Evolutionary conservation across 1,140 invertebrate species (phyloP), one percentile per base, ranked within the genome.

Genomic region (Gonatopus flavifemur): DNA sequence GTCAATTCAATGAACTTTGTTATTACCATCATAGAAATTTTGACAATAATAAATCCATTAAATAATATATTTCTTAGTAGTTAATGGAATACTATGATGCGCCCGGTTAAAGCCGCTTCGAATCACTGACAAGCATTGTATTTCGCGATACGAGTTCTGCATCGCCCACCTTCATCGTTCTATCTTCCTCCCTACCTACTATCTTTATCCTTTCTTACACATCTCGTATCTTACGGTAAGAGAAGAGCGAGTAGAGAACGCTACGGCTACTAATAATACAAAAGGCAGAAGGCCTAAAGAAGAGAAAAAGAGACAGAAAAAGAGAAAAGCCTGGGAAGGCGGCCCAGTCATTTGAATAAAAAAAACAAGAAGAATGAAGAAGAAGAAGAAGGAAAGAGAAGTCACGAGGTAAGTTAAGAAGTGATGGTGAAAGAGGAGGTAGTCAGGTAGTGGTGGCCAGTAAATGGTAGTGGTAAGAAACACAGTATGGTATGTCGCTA

Each of bases 381-480:
- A 44, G 19, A 41, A 8, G 35, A 13, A 28, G 20, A 44, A 25
- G 35, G 45, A 50, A 19, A 37, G 28, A 44, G 42, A 52, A 48
- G 56, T 25, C 43, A 16, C 20, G 45, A 41, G 49, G 38, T 43
- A 53, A 52, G 37, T 42, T 39, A 49, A 37, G 52, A 55, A 39
- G 16, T 24, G 43, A 13, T 20, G 43, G 40, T 49, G 52, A 48
- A 38, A 46, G 68, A 66, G 66, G 68, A 69, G 69, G 72, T 66
- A 72, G 10, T 39, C n/a, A n/a, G 16, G 15, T 20, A 21, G 30
- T 39, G 37, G 15, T 32, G 31, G 19, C 12, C n/a, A 44, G 38
- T 50, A 46, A 41, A 21, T 36, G 43, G 69, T 67, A 64, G 68
- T 69, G 68, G 70, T 64, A 73, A n/a, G n/a, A n/a, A n/a, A n/a